Conservation (phyloP, 35 echinoderm and acorn worm species). For the Antedon bifida region DNA sequence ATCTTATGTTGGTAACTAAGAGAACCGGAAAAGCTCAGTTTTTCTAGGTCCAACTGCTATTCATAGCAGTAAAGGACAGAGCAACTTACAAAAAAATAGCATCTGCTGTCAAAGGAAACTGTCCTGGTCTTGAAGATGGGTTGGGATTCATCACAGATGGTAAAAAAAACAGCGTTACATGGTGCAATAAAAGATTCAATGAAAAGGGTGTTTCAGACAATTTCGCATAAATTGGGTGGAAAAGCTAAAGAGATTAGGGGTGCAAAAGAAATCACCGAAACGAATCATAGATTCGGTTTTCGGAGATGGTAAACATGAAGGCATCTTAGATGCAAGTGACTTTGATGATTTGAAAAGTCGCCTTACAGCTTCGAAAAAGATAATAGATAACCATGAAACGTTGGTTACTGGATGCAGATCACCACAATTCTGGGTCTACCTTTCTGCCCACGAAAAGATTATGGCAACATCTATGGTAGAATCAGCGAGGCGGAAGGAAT, state of each 20-base stretch:
- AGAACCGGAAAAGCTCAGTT: neutral
- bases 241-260: neutral
- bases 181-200: conserved; percentile 1
- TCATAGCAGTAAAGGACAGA: conserved; percentile 3
- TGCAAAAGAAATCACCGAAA: neutral
- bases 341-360: too few relatives aligned
- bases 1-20: conserved; percentile 5
- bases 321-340: too few relatives aligned
- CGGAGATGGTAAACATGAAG: too few relatives aligned
- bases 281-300: neutral
- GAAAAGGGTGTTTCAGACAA: neutral
- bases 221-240: neutral
- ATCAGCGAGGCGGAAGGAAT: too few relatives aligned
- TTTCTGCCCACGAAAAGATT: too few relatives aligned
- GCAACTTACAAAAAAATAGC: neutral
- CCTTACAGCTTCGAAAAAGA: too few relatives aligned
- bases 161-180: neutral
- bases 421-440: too few relatives aligned
- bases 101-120: neutral
- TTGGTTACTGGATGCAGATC: too few relatives aligned
- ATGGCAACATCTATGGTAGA: too few relatives aligned
- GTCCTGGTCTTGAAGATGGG: neutral
- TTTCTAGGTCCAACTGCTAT: conserved; percentile 25
- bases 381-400: too few relatives aligned
- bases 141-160: conserved; percentile 17